These are phyloP conservation scores for Drosophila dives DNA, from an alignment of 2,888 invertebrate species.

Conservation along the genomic window DNA sequence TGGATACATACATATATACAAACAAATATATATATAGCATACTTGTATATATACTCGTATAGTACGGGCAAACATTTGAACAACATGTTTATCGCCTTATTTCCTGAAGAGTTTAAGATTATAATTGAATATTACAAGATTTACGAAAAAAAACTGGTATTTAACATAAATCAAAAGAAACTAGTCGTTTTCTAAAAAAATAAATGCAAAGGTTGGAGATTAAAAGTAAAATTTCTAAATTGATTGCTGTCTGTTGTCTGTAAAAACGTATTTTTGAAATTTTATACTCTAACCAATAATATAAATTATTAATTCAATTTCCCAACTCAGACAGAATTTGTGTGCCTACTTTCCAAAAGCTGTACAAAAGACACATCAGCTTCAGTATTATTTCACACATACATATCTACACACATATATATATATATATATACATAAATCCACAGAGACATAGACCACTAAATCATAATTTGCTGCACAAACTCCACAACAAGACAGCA, in stretches of 20 bases:
- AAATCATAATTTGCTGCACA: conserved; percentile 55
- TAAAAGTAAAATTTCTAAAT: not conserved
- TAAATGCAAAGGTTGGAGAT: not conserved
- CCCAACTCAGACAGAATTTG: conserved; percentile 18
- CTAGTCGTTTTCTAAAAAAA: no score
- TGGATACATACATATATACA: not conserved
- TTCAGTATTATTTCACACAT: not conserved
- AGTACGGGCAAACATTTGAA: not conserved
- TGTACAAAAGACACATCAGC: conserved; percentile 33
- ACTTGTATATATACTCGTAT: not conserved
- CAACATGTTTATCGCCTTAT: not conserved
- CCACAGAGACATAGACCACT: conserved; percentile 14
- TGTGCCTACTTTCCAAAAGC: conserved; percentile 46
- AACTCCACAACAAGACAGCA: conserved; percentile 38
- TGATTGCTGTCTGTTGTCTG: not conserved
- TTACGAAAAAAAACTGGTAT: not conserved
- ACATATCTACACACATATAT: not conserved
- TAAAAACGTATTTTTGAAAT: not conserved
- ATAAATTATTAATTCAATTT: conserved; percentile 18
- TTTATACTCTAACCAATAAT: not conserved
- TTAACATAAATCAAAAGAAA: not conserved
- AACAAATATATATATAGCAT: not conserved
- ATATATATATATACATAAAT: not conserved
- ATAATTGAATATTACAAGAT: not conserved
- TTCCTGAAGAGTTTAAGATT: not conserved